These are phyloP conservation scores for Pseudorhiza aurosa DNA, from an alignment of 30 jellyfish, hydroid and myxozoan genomes.

Conservation along the genomic window DNA sequence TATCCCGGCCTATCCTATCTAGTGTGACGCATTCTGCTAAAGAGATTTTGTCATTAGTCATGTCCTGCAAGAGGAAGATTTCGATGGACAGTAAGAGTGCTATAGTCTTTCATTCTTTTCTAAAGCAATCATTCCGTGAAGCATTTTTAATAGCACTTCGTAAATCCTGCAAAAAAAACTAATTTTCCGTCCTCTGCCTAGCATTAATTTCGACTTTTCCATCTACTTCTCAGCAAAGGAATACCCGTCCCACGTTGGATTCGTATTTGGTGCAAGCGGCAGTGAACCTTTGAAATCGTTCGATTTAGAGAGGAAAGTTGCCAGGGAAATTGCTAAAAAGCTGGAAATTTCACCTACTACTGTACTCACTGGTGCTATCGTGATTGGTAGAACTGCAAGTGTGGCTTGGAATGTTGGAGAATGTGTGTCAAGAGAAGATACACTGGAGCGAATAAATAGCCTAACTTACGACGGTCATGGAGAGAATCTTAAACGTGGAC, in stretches of 20 bases:
- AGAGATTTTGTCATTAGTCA: too few relatives aligned
- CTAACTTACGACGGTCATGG: slow-evolving; percentile 3
- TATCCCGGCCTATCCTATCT: too few relatives aligned
- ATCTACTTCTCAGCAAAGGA: slow-evolving; percentile 17
- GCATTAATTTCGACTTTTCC: too few relatives aligned
- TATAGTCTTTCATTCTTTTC: too few relatives aligned
- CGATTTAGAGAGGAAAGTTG: slow-evolving; percentile 18
- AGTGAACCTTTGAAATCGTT: slow-evolving; percentile 23
- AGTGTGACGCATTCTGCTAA: too few relatives aligned
- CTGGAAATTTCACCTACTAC: neutral
- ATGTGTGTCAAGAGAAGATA: neutral
- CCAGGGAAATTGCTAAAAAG: slow-evolving; percentile 18
- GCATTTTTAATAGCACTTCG: too few relatives aligned
- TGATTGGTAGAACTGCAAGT: neutral
- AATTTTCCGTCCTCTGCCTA: too few relatives aligned
- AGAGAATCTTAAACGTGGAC: slow-evolving; percentile 12
- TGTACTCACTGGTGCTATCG: slow-evolving; percentile 18
- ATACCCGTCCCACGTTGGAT: slow-evolving; percentile 42
- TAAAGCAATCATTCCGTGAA: too few relatives aligned
- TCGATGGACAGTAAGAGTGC: too few relatives aligned
- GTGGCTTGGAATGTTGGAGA: neutral
- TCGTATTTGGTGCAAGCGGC: slow-evolving; percentile 63
- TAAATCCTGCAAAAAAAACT: too few relatives aligned
- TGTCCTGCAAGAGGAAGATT: too few relatives aligned
- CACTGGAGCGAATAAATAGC: neutral